Evolutionary conservation across 2,797 vertebrate genomes (phyloP).

Genomic region (Sandelia bainsii): DNA sequence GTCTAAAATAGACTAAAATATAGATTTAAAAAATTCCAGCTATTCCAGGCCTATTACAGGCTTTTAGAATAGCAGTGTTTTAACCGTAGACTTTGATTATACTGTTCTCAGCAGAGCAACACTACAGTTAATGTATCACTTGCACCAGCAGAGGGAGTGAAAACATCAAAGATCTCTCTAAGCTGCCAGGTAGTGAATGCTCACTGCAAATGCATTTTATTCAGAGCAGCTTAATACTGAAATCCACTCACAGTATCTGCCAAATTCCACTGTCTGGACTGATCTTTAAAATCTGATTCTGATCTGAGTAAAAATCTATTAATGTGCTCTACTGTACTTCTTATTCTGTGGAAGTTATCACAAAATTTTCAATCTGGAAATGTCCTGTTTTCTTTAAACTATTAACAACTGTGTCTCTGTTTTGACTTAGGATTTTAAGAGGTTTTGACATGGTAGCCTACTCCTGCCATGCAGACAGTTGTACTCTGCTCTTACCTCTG

Average conservation of each 20-base stretch:
- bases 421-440: background rate
- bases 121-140: background rate
- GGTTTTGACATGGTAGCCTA: background rate
- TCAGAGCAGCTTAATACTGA: background rate
- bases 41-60: too few relatives aligned
- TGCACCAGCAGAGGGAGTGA: conserved; percentile 65
- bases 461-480: background rate
- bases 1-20: too few relatives aligned
- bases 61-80: background rate
- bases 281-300: background rate
- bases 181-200: background rate
- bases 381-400: too few relatives aligned
- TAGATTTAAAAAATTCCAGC: too few relatives aligned
- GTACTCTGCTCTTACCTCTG: background rate
- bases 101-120: background rate
- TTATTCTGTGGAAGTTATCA: background rate
- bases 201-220: background rate
- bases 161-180: conserved; percentile 42
- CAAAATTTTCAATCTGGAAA: background rate
- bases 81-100: background rate
- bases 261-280: too few relatives aligned
- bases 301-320: too few relatives aligned
- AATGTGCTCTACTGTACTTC: too few relatives aligned
- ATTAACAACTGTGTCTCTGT: too few relatives aligned
- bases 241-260: background rate